Base-by-base conservation (phyloP, 2,113 vertebrate genomes). In the Microtus oregoni region DNA sequence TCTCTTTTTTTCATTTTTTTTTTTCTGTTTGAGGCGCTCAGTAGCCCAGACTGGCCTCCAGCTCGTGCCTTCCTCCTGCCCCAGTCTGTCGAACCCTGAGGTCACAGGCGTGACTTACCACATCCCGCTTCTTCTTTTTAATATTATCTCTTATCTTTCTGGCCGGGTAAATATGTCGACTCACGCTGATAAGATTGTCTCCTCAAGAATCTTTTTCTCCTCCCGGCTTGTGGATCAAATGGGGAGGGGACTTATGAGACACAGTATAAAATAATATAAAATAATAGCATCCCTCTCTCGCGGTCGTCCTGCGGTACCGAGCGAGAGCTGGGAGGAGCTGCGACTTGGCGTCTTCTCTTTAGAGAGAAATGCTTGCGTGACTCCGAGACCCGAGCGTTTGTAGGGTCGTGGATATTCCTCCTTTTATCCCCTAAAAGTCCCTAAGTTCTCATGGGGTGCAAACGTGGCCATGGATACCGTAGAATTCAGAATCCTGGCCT, bases 221-320 rank as follows among this genome's bases (percentile, higher is more conserved):
- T 17, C 3, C 44, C 0, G 17, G 63, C 67, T 75, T 55, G 38
- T 5, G 30, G 68, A 3, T 24, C 76, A 35, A 13, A 1, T 14
- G 14, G 15, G 15, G 2, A 8, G 3, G 35, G 13, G 67, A 22
- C 52, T 83, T 83, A 2, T 4, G 44, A 61, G 65, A n/a, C 73
- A 24, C 32, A 3, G 15, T 24, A 20, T 47, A 89, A 89, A 61
- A 58, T 41, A 77, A 15, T 24, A 20, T 47, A 89, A 89, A 61
- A 58, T 41, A 77, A 15, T 19, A 28, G 0, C 24, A 20, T 7
- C 55, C n/a, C 5, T 1, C 50, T 26, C 41, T 15, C 26, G 0
- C 67, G 41, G 26, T 17, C 7, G 26, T n/a, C 28, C 82, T 5
- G 50, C 0, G 70, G 19, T 28, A 24, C 52, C 41, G 58, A 32